These are phyloP conservation scores for Xestia c-nigrum DNA, from an alignment of 2,888 invertebrate species.

Conservation along the genomic window DNA sequence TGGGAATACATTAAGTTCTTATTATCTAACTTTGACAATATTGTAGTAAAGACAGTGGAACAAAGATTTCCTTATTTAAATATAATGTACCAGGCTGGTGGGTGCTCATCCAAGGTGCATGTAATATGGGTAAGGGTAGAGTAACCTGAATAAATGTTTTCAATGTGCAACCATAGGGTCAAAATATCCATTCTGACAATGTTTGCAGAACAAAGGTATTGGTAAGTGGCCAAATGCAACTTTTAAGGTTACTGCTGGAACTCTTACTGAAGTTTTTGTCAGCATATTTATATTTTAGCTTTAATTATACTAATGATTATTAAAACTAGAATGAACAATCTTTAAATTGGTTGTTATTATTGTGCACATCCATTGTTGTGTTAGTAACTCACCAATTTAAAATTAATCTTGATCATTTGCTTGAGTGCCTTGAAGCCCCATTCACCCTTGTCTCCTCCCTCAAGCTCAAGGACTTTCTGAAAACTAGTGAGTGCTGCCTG, in stretches of 20 bases:
- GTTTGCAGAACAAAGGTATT: background rate
- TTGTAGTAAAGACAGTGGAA: too few species aligned
- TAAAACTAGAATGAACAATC: background rate
- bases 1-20: slow-evolving; percentile 76
- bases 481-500: slow-evolving; percentile 97
- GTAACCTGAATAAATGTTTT: background rate
- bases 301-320: too few species aligned
- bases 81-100: background rate
- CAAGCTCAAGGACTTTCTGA: slow-evolving; percentile 98
- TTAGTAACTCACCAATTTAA: slow-evolving; percentile 95
- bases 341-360: too few species aligned
- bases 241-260: background rate
- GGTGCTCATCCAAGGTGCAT: background rate
- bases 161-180: background rate
- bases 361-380: background rate
- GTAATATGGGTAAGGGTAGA: background rate
- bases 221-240: background rate
- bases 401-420: slow-evolving; percentile 99
- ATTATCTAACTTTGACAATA: background rate
- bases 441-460: slow-evolving; percentile 99
- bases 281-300: background rate
- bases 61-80: background rate
- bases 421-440: slow-evolving; percentile 99
- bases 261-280: background rate
- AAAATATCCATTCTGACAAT: background rate